Conservation (phyloP, 2,113 vertebrate genomes). For the Eudyptes chrysolophus region DNA sequence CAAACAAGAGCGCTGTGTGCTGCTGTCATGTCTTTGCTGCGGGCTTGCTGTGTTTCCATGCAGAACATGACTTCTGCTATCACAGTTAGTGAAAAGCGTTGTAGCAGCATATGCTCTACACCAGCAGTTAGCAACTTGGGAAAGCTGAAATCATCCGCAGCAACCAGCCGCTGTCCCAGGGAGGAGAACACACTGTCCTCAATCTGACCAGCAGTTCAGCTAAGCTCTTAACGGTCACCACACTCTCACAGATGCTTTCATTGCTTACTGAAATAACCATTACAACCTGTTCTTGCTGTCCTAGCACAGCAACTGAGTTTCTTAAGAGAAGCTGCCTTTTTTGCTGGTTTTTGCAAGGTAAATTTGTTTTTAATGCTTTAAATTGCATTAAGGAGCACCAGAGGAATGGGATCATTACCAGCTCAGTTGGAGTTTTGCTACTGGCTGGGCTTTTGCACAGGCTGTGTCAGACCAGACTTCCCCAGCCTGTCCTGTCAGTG, state of each 20-base stretch:
- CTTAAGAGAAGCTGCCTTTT: neutral
- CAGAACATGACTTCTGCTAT: neutral
- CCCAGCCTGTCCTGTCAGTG: neutral
- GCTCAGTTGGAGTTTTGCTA: neutral
- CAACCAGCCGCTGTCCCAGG: neutral
- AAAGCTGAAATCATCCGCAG: neutral
- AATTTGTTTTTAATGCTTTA: neutral
- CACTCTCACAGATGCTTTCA: neutral
- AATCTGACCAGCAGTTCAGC: neutral
- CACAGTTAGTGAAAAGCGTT: accelerated
- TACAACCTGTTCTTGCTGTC: neutral
- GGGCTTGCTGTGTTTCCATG: neutral
- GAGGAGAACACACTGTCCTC: neutral
- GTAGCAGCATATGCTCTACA: neutral
- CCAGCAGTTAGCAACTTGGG: accelerated
- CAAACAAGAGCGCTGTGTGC: accelerated
- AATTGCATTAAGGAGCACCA: neutral
- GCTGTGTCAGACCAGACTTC: neutral
- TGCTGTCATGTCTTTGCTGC: neutral
- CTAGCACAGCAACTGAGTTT: neutral
- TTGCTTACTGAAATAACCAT: neutral
- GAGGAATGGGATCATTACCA: neutral
- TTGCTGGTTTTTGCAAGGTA: neutral
- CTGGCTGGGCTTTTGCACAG: neutral
- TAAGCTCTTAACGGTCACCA: neutral